phyloP scores from a whole-genome alignment of 2,888 invertebrate species.

The Pecten maximus region DNA sequence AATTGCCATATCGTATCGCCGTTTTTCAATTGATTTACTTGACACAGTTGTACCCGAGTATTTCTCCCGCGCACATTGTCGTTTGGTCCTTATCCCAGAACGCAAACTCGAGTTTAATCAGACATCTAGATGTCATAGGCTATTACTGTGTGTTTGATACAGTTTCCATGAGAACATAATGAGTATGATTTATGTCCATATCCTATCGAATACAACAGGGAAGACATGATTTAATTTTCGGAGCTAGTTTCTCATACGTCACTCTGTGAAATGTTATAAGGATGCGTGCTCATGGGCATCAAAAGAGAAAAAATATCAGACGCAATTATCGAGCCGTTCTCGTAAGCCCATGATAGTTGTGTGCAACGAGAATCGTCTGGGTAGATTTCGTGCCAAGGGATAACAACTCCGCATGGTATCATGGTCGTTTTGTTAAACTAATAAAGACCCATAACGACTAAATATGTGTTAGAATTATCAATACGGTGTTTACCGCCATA shows the following conservation, averaged over 20 bases:
- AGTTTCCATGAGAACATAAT: not conserved
- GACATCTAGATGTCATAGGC: conserved; percentile 22
- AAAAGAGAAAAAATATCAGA: conserved; percentile 31
- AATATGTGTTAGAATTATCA: conserved; percentile 35
- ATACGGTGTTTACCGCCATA: not conserved
- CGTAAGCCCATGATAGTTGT: conserved; percentile 21
- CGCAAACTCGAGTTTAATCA: not conserved
- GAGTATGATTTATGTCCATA: not conserved
- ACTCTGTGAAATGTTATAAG: conserved; percentile 4
- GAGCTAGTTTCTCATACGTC: conserved; percentile 13
- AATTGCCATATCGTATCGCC: too few relatives aligned
- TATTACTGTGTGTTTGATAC: conserved; percentile 5
- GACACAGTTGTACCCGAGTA: not conserved
- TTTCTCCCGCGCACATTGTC: not conserved
- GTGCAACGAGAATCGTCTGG: conserved; percentile 20
- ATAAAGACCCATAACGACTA: conserved; percentile 16
- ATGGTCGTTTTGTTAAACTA: conserved; percentile 27
- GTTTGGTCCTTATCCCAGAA: not conserved
- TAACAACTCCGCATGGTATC: not conserved
- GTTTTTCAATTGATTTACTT: too few relatives aligned
- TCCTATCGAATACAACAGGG: not conserved
- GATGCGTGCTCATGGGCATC: conserved; percentile 30
- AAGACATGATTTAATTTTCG: conserved; percentile 28
- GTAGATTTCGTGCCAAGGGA: not conserved
- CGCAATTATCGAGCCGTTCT: conserved; percentile 20